phyloP scores from a whole-genome alignment of 2,888 invertebrate genomes.

The Melanotus villosus region DNA sequence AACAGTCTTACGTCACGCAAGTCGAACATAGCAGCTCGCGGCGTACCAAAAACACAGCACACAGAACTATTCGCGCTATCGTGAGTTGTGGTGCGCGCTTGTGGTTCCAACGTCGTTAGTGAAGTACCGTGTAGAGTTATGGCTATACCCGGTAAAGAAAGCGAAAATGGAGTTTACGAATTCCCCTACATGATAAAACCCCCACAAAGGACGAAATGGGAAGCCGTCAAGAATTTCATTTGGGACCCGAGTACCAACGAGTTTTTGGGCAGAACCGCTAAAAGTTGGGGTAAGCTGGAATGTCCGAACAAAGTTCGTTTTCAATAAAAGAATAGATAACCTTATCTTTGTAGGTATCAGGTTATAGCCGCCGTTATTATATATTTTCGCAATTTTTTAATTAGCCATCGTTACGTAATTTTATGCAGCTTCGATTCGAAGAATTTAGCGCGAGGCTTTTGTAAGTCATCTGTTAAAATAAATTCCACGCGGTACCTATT shows the following conservation, averaged over 20 bases:
- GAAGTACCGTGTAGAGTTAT: constrained; percentile 17
- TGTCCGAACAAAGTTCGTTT: neutral
- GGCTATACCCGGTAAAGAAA: constrained; percentile 39
- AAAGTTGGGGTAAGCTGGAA: constrained; percentile 61
- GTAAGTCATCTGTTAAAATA: too few species aligned
- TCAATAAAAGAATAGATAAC: neutral
- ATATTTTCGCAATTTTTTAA: too few species aligned
- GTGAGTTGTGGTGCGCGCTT: constrained; percentile 25
- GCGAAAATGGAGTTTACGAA: constrained; percentile 45
- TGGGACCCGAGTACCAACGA: constrained; percentile 59
- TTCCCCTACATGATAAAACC: constrained; percentile 41
- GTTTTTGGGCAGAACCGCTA: constrained; percentile 60
- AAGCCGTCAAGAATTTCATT: constrained; percentile 40
- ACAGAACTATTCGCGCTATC: constrained; percentile 36
- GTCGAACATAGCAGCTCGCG: constrained; percentile 22
- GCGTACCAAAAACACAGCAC: constrained; percentile 1
- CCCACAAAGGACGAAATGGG: constrained; percentile 32
- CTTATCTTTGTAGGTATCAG: too few species aligned
- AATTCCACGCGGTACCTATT: too few species aligned
- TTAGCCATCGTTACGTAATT: too few species aligned
- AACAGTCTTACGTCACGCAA: constrained; percentile 31
- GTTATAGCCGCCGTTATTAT: too few species aligned
- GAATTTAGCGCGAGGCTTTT: too few species aligned
- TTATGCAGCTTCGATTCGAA: too few species aligned
- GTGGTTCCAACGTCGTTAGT: constrained; percentile 6